Evolutionary conservation across 2,888 invertebrate species (phyloP).

Genomic region (Pyrgus malvae): DNA sequence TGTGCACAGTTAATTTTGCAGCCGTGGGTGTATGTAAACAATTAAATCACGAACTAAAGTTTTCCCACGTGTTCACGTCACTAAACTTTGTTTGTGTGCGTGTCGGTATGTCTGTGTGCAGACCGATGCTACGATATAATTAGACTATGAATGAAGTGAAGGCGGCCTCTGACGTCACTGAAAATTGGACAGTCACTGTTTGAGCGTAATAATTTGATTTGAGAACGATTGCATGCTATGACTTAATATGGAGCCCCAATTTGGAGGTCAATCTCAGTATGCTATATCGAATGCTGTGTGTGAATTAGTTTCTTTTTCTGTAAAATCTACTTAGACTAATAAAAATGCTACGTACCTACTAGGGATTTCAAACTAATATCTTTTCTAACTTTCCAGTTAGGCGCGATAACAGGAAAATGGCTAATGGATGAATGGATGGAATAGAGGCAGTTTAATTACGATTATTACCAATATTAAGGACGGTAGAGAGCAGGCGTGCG

Average conservation of each 20-base stretch:
- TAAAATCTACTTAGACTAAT: too few species aligned
- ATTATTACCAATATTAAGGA: too few species aligned
- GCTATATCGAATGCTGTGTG: too few species aligned
- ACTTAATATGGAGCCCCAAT: not conserved
- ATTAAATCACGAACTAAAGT: constrained; percentile 43
- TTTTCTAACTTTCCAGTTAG: too few species aligned
- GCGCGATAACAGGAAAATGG: too few species aligned
- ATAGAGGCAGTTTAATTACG: too few species aligned
- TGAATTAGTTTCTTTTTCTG: too few species aligned
- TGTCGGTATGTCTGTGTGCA: constrained; percentile 19
- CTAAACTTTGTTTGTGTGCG: constrained; percentile 25
- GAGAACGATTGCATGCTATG: constrained; percentile 1
- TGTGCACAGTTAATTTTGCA: constrained; percentile 22
- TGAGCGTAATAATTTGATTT: constrained; percentile 13
- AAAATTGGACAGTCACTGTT: constrained; percentile 32
- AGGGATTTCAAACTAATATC: too few species aligned
- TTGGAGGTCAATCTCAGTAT: too few species aligned
- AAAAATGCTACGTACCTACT: too few species aligned
- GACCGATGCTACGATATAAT: constrained; percentile 40
- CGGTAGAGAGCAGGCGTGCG: too few species aligned
- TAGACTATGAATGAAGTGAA: constrained; percentile 51
- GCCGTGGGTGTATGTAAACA: constrained; percentile 41
- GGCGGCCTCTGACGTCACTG: constrained; percentile 39
- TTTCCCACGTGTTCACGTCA: constrained; percentile 45
- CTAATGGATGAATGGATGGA: too few species aligned